Evolutionary conservation across 2,113 vertebrate genomes (phyloP).

Genomic region (Pantherophis guttatus): DNA sequence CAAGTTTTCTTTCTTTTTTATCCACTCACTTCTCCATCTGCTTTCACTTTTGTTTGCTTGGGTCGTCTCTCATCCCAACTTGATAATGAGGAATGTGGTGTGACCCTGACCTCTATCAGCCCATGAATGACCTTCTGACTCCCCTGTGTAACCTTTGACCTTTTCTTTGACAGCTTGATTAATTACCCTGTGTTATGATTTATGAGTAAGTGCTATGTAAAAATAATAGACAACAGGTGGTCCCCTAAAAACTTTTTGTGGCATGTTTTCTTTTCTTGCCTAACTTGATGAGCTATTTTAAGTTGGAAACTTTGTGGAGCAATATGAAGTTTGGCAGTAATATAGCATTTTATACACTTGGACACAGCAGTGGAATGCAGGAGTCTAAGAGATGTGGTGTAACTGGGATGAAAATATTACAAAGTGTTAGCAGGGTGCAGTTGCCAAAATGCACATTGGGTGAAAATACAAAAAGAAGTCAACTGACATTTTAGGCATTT

Average conservation of each 20-base stretch:
- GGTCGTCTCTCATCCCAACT: conserved; percentile 98
- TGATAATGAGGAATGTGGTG: conserved; percentile 99
- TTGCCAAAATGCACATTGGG: conserved; percentile 67
- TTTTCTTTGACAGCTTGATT: conserved; percentile 99
- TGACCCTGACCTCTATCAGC: conserved; percentile 99
- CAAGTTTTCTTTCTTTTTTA: conserved; percentile 76
- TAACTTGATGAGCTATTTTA: conserved; percentile 80
- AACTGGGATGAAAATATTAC: conserved; percentile 55
- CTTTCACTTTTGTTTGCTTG: conserved; percentile 99
- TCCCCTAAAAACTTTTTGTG: conserved; percentile 85
- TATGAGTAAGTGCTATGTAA: conserved; percentile 99
- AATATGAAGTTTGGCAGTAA: conserved; percentile 75
- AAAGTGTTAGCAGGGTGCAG: conserved; percentile 56
- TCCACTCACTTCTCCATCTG: conserved; percentile 92
- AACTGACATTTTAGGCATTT: conserved; percentile 73
- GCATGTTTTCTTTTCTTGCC: conserved; percentile 83
- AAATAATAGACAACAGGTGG: conserved; percentile 99
- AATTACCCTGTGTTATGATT: conserved; percentile 99
- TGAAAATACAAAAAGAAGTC: conserved; percentile 68
- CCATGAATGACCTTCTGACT: conserved; percentile 93
- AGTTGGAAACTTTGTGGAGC: conserved; percentile 73
- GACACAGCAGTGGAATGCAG: conserved; percentile 64
- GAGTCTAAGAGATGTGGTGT: conserved; percentile 41
- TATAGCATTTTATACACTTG: conserved; percentile 59
- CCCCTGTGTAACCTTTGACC: conserved; percentile 88